Conservation (phyloP, 2,113 vertebrate genomes). For the Pseudorectes ferrugineus region DNA sequence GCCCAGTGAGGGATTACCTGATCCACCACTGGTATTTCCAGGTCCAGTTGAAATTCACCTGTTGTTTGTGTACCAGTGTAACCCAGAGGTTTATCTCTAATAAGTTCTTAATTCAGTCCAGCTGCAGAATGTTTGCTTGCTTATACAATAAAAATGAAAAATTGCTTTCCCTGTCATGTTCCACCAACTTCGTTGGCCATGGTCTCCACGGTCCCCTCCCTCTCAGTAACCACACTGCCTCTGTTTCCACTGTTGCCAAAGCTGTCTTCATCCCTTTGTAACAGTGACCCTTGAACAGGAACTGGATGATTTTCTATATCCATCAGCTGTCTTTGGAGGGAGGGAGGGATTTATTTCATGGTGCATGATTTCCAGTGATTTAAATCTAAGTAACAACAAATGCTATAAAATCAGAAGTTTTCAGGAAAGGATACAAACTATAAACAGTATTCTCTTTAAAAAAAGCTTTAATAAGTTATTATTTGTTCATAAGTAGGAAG, state of each 20-base stretch:
- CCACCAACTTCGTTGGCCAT: background rate
- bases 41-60: background rate
- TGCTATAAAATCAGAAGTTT: background rate
- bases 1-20: background rate
- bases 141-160: background rate
- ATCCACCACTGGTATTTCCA: background rate
- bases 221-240: background rate
- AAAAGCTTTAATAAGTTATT: background rate
- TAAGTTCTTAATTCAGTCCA: background rate
- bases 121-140: background rate
- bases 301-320: background rate
- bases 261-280: background rate
- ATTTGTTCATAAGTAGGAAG: background rate
- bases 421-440: background rate
- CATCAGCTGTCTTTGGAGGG: background rate
- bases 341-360: background rate
- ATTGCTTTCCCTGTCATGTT: background rate
- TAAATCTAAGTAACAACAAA: background rate
- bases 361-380: background rate
- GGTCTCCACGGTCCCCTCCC: accelerated
- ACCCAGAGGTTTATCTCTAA: background rate
- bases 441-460: background rate
- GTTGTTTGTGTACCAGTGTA: background rate
- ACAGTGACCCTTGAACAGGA: background rate
- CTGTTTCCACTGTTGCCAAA: background rate